Percentiles rank a stretch among this genome's conserved stretches.
Conservation (phyloP, 1,140 invertebrate species). For the Macrobrachium nipponense region DNA sequence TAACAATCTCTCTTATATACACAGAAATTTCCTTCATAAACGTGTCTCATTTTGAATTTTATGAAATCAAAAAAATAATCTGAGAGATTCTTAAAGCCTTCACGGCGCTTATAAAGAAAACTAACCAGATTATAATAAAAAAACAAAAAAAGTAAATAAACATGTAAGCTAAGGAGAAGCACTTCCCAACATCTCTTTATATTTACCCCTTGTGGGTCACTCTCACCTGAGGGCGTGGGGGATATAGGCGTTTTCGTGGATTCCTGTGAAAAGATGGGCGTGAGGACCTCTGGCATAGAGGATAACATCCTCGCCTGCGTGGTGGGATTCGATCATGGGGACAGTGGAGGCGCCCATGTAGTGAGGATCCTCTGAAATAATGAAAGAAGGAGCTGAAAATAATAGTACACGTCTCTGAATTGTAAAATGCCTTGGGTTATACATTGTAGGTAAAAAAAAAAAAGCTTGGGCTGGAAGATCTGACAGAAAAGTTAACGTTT, state of each 20-base stretch:
- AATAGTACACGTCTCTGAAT: not conserved
- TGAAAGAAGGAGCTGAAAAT: not conserved
- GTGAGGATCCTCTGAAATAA: constrained; percentile 64
- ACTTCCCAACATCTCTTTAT: not conserved
- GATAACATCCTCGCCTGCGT: constrained; percentile 90
- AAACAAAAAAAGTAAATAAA: too few relatives aligned
- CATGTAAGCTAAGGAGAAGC: not conserved
- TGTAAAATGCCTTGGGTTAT: too few relatives aligned
- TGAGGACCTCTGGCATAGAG: constrained; percentile 89
- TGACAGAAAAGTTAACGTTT: not conserved
- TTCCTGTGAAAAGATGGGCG: constrained; percentile 87
- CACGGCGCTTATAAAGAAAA: too few relatives aligned
- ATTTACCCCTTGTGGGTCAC: not conserved
- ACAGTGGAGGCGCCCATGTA: constrained; percentile 53
- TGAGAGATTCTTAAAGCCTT: too few relatives aligned
- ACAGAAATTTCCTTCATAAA: too few relatives aligned
- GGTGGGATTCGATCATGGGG: constrained; percentile 73
- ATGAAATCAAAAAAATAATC: too few relatives aligned
- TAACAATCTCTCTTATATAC: too few relatives aligned
- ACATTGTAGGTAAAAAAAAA: not conserved
- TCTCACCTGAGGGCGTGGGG: constrained; percentile 74
- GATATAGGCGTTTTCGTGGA: constrained; percentile 93
- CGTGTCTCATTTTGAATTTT: too few relatives aligned
- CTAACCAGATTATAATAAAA: too few relatives aligned
- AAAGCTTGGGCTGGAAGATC: not conserved